phyloP scores from a whole-genome alignment of 2,113 vertebrate genomes.

The Camelus bactrianus region DNA sequence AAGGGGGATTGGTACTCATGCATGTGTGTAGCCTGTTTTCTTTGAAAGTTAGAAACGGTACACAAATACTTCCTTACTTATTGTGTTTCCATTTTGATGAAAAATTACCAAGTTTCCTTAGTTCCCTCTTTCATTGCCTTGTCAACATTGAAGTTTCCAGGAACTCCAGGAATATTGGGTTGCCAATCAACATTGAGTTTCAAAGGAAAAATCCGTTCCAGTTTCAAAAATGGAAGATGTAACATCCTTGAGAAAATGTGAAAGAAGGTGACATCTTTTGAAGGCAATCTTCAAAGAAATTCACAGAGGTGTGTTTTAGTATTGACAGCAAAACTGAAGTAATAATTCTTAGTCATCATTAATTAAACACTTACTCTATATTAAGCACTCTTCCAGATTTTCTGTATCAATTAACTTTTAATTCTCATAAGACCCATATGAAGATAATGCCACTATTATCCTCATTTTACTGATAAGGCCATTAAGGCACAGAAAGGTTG shows the following conservation, averaged over 20 bases:
- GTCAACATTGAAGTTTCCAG: too few species aligned
- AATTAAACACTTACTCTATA: neutral
- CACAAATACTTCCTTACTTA: neutral
- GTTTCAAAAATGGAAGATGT: conserved; percentile 1
- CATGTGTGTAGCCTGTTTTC: neutral
- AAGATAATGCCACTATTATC: neutral
- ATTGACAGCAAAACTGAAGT: neutral
- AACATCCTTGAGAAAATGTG: neutral
- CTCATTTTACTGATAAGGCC: neutral
- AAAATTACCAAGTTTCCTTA: neutral
- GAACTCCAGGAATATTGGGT: too few species aligned
- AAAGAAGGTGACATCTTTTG: neutral
- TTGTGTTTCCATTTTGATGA: neutral
- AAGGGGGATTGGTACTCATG: neutral
- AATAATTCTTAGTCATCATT: neutral
- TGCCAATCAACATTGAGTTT: neutral
- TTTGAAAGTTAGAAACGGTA: neutral
- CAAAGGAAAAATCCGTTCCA: neutral
- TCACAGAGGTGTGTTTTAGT: neutral
- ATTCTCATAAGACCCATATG: neutral
- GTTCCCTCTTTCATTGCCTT: neutral
- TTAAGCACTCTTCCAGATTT: neutral
- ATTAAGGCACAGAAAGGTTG: neutral
- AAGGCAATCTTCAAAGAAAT: conserved; percentile 12
- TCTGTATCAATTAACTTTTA: neutral